Evolutionary conservation across 1,140 invertebrate species (phyloP).

Genomic region (Ptiloglossa arizonensis): DNA sequence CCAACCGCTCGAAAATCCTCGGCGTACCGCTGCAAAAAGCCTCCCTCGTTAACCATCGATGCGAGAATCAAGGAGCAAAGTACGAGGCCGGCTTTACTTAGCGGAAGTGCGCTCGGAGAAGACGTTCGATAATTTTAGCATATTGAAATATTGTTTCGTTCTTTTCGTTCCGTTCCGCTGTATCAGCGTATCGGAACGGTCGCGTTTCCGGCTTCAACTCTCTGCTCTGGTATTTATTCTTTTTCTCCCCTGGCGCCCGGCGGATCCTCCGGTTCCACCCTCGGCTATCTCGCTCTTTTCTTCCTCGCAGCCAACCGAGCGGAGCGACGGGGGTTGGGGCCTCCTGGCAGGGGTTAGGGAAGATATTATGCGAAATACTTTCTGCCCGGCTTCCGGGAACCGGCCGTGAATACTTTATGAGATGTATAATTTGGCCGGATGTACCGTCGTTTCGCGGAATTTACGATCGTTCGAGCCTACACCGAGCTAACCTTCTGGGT

Average conservation of each 20-base stretch:
- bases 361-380: slow-evolving; percentile 64
- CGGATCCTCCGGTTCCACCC: too few relatives aligned
- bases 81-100: slow-evolving; percentile 29
- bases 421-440: slow-evolving; percentile 67
- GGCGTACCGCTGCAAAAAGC: neutral
- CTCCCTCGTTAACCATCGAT: neutral
- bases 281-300: neutral
- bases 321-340: neutral
- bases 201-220: neutral
- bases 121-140: slow-evolving; percentile 50
- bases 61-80: neutral
- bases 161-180: neutral
- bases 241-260: too few relatives aligned
- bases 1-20: too few relatives aligned
- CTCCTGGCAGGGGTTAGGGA: neutral
- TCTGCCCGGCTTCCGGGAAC: slow-evolving; percentile 39
- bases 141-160: slow-evolving; percentile 53
- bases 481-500: neutral
- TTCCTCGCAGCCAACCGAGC: slow-evolving; percentile 1
- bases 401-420: slow-evolving; percentile 64
- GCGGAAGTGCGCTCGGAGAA: neutral
- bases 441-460: slow-evolving; percentile 50
- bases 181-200: slow-evolving; percentile 46
- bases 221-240: slow-evolving; percentile 51
- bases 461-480: slow-evolving; percentile 47